Conservation (phyloP, 2,797 vertebrate genomes). For the Leuciscus waleckii region DNA sequence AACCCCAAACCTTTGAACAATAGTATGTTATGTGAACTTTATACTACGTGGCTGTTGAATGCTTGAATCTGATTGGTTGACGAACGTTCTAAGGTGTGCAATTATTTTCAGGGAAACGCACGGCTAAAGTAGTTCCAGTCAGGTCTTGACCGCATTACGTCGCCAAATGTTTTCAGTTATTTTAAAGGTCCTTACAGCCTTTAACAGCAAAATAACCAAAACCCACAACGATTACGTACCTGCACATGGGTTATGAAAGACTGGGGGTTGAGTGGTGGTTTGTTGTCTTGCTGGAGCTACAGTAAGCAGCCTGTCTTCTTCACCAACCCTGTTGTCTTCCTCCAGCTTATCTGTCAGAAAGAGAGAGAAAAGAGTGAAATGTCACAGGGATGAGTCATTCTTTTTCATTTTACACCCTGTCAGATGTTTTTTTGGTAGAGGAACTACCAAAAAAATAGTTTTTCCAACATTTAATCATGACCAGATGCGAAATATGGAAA, state of each 20-base stretch:
- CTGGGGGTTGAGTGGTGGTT: constrained; percentile 39
- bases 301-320: constrained; percentile 59
- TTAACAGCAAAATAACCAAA: too few relatives aligned
- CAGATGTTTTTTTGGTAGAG: neutral
- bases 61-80: too few relatives aligned
- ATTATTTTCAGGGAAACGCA: too few relatives aligned
- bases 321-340: constrained; percentile 71
- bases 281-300: constrained; percentile 28
- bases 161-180: too few relatives aligned
- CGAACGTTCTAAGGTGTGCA: too few relatives aligned
- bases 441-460: neutral
- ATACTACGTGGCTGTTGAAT: too few relatives aligned
- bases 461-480: neutral
- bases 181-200: too few relatives aligned
- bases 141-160: too few relatives aligned
- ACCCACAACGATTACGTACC: constrained; percentile 34
- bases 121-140: too few relatives aligned
- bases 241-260: constrained; percentile 59
- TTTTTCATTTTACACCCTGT: neutral
- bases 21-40: neutral
- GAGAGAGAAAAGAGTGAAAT: constrained; percentile 18
- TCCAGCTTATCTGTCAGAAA: constrained; percentile 67
- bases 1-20: too few relatives aligned
- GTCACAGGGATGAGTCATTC: constrained; percentile 1
- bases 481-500: constrained; percentile 25